These are phyloP conservation scores for Pelodytes ibericus DNA, from an alignment of 2,797 vertebrate species.

Conservation along the genomic window DNA sequence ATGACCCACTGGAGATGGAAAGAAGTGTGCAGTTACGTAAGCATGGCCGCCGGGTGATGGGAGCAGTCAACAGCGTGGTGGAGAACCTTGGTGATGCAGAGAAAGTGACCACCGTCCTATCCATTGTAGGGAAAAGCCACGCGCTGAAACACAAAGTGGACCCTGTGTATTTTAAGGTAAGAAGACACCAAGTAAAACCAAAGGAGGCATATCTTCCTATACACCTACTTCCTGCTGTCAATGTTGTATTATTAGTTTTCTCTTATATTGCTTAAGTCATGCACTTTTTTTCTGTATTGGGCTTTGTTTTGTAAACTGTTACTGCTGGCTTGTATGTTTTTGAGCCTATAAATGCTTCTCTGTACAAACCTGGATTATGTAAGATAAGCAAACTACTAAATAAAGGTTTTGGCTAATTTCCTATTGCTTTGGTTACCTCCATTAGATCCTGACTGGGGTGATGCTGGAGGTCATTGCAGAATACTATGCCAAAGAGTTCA, in stretches of 20 bases:
- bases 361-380: not conserved
- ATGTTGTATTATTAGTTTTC: too few species aligned
- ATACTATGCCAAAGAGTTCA: slow-evolving; percentile 87
- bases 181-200: not conserved
- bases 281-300: too few species aligned
- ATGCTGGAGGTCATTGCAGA: slow-evolving; percentile 90
- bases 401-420: not conserved
- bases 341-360: too few species aligned
- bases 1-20: slow-evolving; percentile 93
- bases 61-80: slow-evolving; percentile 92
- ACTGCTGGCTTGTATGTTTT: too few species aligned
- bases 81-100: slow-evolving; percentile 91
- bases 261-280: too few species aligned
- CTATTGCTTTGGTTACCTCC: not conserved
- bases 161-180: slow-evolving; percentile 95
- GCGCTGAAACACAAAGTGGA: slow-evolving; percentile 98
- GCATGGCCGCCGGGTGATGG: slow-evolving; percentile 90
- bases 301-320: too few species aligned
- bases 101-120: slow-evolving; percentile 89
- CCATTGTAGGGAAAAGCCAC: slow-evolving; percentile 91
- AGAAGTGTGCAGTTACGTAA: slow-evolving; percentile 88
- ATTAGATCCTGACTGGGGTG: slow-evolving; percentile 88
- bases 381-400: too few species aligned
- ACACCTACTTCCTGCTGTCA: too few species aligned
- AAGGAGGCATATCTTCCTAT: too few species aligned